Evolutionary conservation across 2,797 vertebrate species (phyloP), one percentile per base, ranked within the genome.

Genomic region (Allobates femoralis): DNA sequence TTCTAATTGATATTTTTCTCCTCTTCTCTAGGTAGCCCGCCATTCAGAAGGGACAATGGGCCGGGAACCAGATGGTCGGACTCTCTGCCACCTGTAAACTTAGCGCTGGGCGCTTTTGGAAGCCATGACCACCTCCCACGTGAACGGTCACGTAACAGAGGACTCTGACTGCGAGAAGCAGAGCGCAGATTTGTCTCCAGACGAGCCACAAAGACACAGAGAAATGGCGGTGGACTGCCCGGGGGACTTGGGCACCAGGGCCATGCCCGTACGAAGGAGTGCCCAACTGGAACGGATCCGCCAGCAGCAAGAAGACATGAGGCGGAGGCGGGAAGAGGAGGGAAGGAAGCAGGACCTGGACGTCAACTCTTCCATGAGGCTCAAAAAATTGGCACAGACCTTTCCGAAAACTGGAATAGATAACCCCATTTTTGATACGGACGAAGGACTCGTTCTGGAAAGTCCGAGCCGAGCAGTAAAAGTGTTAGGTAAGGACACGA

Each of bases 151-250:
- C 89, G 93, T 97, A 87, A 93, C 96, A 55, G 96, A 98, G 91
- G 95, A 95, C 89, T 94, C 96, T 86, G 95, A 97, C 56, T 94
- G 77, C 50, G 96, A 96, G 91, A 93, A 94, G 90, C 96, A 94
- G 89, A 93, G 94, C 81, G 93, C 94, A 83, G 95, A 94, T 84
- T 93, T 95, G 67, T 91, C 89, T 91, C 87, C 89, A 90, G 95
- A 95, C 74, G 96, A 96, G 12, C 89, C 93, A 89, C 96, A 95
- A 90, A 97, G 96, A 89, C 97, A 98, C 91, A 92, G 98, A 90
- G 98, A 99, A 92, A 99, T 99, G 98, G 96, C 98, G 21, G 97
- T 99, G 3, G 98, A 99, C 92, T 99, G 98, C 92, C 98, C 98
- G 0, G 96, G 95, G 83, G 98, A 99, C 28, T 90, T 99, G 91